Evolutionary conservation across 2,888 invertebrate genomes (phyloP), one percentile per base, ranked within the genome.

Genomic region (Drosophila barbarae): DNA sequence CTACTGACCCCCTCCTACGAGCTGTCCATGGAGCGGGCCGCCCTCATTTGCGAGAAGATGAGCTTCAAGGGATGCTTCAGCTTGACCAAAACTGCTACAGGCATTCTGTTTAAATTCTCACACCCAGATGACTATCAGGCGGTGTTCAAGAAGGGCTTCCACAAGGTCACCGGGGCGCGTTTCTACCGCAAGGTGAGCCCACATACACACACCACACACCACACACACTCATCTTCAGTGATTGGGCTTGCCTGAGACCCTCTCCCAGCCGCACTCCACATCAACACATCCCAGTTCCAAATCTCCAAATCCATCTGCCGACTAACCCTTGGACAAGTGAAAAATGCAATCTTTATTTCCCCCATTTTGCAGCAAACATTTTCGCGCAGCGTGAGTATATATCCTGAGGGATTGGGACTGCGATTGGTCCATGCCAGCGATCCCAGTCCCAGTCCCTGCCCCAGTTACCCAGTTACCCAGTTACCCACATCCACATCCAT

Each of bases 31-130:
- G 95, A 96, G 90, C 95, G 95, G 76, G 95, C 95, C 3, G 94
- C 95, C 41, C 91, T 94, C 79, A 95, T 96, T 86, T 95, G 95
- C 90, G 96, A 96, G 91, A 95, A 95, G 89, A 94, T 96, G 93
- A 95, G 94, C 90, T 95, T 96, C 90, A 93, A 94, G 84, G 95
- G 95, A 55, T 94, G 95, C 85, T 96, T 95, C 90, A 95, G 95
- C 76, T 91, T 96, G 79, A 95, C 95, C 72, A 95, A 95, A 91
- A 96, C 96, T 1, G 95, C 96, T 52, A 96, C 95, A 44, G 96
- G 96, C 60, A 95, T 96, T 85, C 92, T 96, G 71, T 96, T 96
- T 91, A 95, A 95, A 90, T 96, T 96, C 90, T 95, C 95, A 78
- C 94, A 94, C 89, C 94, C 95, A 73, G 95, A 95, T 76, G 96